Base-by-base conservation (phyloP, 35 echinoderm and acorn worm species). In the Heliocidaris erythrogramma region DNA sequence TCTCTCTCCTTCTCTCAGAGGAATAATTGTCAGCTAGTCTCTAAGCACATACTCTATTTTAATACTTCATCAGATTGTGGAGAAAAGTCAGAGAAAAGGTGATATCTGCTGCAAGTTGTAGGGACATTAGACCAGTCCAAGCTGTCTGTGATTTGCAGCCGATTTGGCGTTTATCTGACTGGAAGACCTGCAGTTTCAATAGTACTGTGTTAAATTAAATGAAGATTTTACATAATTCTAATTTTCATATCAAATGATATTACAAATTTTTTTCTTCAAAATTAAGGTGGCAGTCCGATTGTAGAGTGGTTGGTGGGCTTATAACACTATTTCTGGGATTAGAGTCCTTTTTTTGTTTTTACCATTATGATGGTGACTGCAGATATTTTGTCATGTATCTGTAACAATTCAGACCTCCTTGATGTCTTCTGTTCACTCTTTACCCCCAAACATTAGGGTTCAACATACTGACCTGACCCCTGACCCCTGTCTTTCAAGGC, bases 401-500 rank as follows among this genome's bases (percentile, higher is more conserved):
- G 65, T 78, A 78, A 78, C 18, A 78, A 4, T 78, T 78, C 17
- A 78, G 18, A 24, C 21, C 65, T n/a, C 21, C 65, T 78, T n/a
- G 27, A 27, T 78, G 65, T 78, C 65, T 78, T 18, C 59, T 60
- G 2, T 12, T 60, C 12, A 2, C 59, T 60, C 59, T 27, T 7
- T 78, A 8, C 7, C 27, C 61, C 65, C 65, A 78, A 78, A 27
- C 65, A 78, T 27, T 5, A 24, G 27, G 8, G 5, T 78, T 78
- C 65, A 78, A 78, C 65, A 78, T 78, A n/a, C 65, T 24, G 18
- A 27, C 21, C 27, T 69, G 61, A 69, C 61, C 61, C n/a, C n/a
- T n/a, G n/a, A n/a, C n/a, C n/a, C 61, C 61, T 78, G 65, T 78
- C 65, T 78, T 78, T 78, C 65, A 78, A n/a, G 65, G 27, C 65